phyloP scores from a whole-genome alignment of 2,113 vertebrate species.

The Balaeniceps rex region DNA sequence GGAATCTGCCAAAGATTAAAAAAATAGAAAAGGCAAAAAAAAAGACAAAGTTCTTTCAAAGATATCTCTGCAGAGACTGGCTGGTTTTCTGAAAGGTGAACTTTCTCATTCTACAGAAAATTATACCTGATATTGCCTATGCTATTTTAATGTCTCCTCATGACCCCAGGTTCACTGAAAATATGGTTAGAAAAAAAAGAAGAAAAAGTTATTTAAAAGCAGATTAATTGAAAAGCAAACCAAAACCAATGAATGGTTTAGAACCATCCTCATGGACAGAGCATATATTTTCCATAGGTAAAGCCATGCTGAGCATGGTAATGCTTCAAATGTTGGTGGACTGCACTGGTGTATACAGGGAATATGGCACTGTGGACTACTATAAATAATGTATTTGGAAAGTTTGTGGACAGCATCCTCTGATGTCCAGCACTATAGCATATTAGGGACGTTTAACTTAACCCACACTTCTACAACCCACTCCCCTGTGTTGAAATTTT shows the following conservation, averaged over 20 bases:
- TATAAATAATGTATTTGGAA: not conserved
- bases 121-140: not conserved
- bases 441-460: not conserved
- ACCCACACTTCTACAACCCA: not conserved
- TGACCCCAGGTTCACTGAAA: not conserved
- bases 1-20: not conserved
- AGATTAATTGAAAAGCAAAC: not conserved
- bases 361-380: not conserved
- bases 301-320: not conserved
- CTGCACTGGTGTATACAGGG: not conserved
- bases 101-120: not conserved
- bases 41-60: not conserved
- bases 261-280: not conserved
- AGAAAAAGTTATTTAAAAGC: not conserved
- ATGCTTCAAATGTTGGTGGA: not conserved
- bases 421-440: not conserved
- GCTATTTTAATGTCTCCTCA: not conserved
- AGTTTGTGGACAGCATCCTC: not conserved
- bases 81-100: not conserved
- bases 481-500: not conserved
- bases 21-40: not conserved
- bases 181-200: not conserved
- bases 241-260: not conserved
- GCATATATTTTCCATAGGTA: not conserved
- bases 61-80: not conserved